Base-by-base conservation (phyloP, 2,888 invertebrate genomes). In the Pristionchus fissidentatus region DNA sequence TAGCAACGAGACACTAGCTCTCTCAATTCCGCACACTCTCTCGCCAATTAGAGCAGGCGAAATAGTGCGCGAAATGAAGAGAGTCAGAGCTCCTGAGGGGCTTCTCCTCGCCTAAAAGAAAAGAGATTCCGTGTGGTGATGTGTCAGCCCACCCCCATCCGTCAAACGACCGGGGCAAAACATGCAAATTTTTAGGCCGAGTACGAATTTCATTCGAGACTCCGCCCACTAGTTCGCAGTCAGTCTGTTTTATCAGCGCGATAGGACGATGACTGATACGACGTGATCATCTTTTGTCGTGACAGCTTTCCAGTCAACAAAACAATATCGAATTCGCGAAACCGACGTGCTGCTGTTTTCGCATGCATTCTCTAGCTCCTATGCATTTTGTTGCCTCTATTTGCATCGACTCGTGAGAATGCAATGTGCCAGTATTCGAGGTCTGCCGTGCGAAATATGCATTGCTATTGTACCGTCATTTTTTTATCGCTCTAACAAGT, bases 181-280 rank as follows among this genome's bases (percentile, higher is more conserved):
- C 26, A 70, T 70, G 70, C 70, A 70, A 70, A 70, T 70, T 22
- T 26, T 22, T 22, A 35, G 32, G 22, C 1, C 1, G 13, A 41
- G 70, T 70, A 70, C 70, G 70, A 70, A 62, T 22, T 70, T 43
- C 41, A 70, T 70, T 70, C 22, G 70, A 4, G 1, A 5, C 26
- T 26, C 70, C 70, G 70, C 70, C 70, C 70, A 60, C 26, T 26
- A n/a, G n/a, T n/a, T n/a, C n/a, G n/a, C n/a, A n/a, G n/a, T n/a
- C n/a, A n/a, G n/a, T n/a, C n/a, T n/a, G n/a, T 41, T 41, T 41
- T 22, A 19, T 43, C 41, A 43, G 38, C 43, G 55, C 22, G 55
- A 55, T n/a, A 55, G 22, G n/a, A n/a, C 55, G 4, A 15, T 55
- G 22, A 8, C 22, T 15, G 13, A 22, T 55, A 4, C 55, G 10